Evolutionary conservation across 2,113 vertebrate genomes (phyloP).

Genomic region (Ellobius talpinus): DNA sequence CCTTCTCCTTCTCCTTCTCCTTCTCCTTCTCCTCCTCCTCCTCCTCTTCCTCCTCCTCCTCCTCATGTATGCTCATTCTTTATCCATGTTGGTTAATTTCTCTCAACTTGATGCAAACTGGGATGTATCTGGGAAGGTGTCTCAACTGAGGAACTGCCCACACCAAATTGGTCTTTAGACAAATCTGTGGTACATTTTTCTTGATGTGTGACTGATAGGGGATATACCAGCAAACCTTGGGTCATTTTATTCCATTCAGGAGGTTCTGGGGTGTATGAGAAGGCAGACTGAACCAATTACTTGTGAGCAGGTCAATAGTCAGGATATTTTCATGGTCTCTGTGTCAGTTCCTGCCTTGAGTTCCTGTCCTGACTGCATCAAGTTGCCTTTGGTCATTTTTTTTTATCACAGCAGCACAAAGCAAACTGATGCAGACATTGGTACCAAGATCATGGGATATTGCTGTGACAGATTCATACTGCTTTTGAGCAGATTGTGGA

Average conservation of each 20-base stretch:
- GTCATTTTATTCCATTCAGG: not conserved
- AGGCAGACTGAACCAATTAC: not conserved
- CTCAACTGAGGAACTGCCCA: no score
- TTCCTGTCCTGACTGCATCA: not conserved
- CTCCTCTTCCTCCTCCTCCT: not conserved
- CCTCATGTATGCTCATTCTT: not conserved
- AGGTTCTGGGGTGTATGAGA: not conserved
- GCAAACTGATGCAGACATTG: no score
- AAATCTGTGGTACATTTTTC: not conserved
- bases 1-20: no score
- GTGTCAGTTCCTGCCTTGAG: not conserved
- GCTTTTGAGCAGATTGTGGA: not conserved
- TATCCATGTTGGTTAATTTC: not conserved
- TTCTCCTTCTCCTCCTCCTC: no score
- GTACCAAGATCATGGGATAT: no score
- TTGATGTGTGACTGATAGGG: not conserved
- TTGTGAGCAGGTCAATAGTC: not conserved
- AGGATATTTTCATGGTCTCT: not conserved
- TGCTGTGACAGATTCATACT: not conserved
- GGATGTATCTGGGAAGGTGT: not conserved
- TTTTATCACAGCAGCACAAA: not conserved
- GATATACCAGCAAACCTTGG: not conserved
- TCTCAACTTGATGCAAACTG: not conserved
- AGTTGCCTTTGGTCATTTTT: not conserved
- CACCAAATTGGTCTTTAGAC: not conserved